These are phyloP conservation scores for Cryptotermes secundus DNA, from an alignment of 1,140 invertebrate genomes.

Conservation along the genomic window DNA sequence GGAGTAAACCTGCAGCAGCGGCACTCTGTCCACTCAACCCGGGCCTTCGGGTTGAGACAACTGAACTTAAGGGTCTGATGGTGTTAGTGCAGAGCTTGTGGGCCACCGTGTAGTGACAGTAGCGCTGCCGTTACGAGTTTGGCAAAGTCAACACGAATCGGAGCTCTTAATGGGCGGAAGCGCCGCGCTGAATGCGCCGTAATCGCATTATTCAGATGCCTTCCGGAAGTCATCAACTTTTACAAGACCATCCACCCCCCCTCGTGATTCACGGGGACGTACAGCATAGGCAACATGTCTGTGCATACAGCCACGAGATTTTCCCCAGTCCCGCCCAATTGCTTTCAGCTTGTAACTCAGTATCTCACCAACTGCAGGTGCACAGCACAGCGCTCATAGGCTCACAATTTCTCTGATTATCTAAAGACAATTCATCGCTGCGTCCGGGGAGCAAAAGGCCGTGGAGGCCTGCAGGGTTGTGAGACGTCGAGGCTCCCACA, in stretches of 20 bases:
- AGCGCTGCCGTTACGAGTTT: neutral
- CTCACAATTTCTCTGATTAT: too few relatives aligned
- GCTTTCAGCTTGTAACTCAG: too few relatives aligned
- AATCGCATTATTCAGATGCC: constrained; percentile 26
- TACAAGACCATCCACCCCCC: constrained; percentile 12
- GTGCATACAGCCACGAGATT: neutral
- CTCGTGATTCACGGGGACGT: neutral
- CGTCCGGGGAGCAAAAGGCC: too few relatives aligned
- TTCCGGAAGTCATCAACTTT: constrained; percentile 29
- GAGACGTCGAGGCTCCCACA: too few relatives aligned
- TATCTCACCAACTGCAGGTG: too few relatives aligned
- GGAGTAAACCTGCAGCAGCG: too few relatives aligned
- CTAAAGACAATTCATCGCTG: too few relatives aligned
- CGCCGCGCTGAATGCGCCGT: neutral
- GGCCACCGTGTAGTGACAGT: neutral
- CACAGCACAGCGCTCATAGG: too few relatives aligned
- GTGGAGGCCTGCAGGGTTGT: too few relatives aligned
- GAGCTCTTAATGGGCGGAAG: constrained; percentile 5
- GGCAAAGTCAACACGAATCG: constrained; percentile 14
- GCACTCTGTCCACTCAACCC: too few relatives aligned
- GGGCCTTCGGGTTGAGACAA: too few relatives aligned
- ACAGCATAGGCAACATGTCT: neutral
- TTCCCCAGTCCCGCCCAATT: neutral
- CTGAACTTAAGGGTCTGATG: too few relatives aligned
- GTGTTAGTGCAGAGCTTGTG: neutral